phyloP scores from a whole-genome alignment of 2,888 invertebrate species.

The Napeogenes inachia region DNA sequence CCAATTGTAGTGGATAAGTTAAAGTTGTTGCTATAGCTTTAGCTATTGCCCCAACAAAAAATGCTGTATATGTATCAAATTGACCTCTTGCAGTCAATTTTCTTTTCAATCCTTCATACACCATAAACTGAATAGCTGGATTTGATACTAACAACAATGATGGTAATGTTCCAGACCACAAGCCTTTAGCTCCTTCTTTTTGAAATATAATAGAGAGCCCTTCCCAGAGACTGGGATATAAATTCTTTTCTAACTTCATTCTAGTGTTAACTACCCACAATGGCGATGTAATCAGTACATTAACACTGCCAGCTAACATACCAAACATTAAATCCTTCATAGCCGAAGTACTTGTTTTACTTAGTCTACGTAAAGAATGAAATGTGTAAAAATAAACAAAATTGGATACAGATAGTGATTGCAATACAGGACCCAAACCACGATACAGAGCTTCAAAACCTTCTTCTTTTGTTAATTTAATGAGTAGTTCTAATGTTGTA shows the following conservation, averaged over 20 bases:
- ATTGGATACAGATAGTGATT: slow-evolving; percentile 91
- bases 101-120: slow-evolving; percentile 91
- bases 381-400: slow-evolving; percentile 97
- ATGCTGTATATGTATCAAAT: slow-evolving; percentile 80
- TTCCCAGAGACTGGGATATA: slow-evolving; percentile 70
- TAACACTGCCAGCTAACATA: slow-evolving; percentile 87
- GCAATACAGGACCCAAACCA: slow-evolving; percentile 89
- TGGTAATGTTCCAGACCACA: slow-evolving; percentile 91
- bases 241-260: slow-evolving; percentile 85
- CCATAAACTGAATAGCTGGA: slow-evolving; percentile 95
- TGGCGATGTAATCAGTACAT: slow-evolving; percentile 91
- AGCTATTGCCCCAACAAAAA: slow-evolving; percentile 86
- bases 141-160: slow-evolving; percentile 92
- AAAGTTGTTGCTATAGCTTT: slow-evolving; percentile 90
- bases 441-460: slow-evolving; percentile 83
- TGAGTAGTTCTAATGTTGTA: slow-evolving; percentile 81
- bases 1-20: slow-evolving; percentile 93
- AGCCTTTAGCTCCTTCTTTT: slow-evolving; percentile 83
- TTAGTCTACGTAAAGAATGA: slow-evolving; percentile 84
- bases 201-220: slow-evolving; percentile 83
- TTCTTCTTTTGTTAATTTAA: slow-evolving; percentile 81
- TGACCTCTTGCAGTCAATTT: slow-evolving; percentile 73
- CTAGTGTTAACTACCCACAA: slow-evolving; percentile 95
- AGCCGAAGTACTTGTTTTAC: slow-evolving; percentile 77
- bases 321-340: slow-evolving; percentile 86